These are phyloP conservation scores for Sebastes hubbsi DNA, from an alignment of 2,797 vertebrate species.

Conservation along the genomic window DNA sequence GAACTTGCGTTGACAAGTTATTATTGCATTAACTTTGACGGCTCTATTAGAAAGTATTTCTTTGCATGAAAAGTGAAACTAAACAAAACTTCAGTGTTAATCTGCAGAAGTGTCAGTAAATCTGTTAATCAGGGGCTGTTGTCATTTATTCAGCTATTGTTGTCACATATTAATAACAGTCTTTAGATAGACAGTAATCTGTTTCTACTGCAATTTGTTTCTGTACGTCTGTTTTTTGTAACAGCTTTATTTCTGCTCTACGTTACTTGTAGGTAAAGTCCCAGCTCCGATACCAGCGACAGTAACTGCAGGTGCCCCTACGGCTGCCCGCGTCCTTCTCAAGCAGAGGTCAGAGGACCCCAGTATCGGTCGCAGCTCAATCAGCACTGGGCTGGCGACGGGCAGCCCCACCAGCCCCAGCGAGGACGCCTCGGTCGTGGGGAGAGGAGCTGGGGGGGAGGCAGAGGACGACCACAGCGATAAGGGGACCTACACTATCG, in stretches of 20 bases:
- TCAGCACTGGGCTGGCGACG: slow-evolving; percentile 88
- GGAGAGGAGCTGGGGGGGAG: slow-evolving; percentile 76
- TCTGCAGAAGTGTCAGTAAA: not conserved
- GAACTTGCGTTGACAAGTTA: too few species aligned
- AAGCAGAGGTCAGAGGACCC: slow-evolving; percentile 94
- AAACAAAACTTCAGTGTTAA: not conserved
- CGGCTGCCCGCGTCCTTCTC: slow-evolving; percentile 85
- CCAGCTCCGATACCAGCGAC: slow-evolving; percentile 76
- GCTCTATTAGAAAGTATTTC: not conserved
- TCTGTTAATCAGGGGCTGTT: not conserved
- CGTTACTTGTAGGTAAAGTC: slow-evolving; percentile 57
- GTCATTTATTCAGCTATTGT: not conserved
- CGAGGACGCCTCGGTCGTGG: slow-evolving; percentile 82
- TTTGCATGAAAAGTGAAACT: not conserved
- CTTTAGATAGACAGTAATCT: not conserved
- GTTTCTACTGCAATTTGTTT: not conserved
- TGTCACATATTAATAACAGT: not conserved
- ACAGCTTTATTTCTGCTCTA: not conserved
- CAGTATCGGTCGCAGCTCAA: slow-evolving; percentile 88
- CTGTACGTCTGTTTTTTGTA: not conserved
- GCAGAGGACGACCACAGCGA: slow-evolving; percentile 94
- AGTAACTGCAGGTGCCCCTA: slow-evolving; percentile 79
- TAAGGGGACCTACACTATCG: slow-evolving; percentile 97
- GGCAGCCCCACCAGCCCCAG: slow-evolving; percentile 81
- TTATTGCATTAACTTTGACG: too few species aligned